These are phyloP conservation scores for Drosophila kanapiae DNA, from an alignment of 1,140 invertebrate genomes.

Conservation along the genomic window DNA sequence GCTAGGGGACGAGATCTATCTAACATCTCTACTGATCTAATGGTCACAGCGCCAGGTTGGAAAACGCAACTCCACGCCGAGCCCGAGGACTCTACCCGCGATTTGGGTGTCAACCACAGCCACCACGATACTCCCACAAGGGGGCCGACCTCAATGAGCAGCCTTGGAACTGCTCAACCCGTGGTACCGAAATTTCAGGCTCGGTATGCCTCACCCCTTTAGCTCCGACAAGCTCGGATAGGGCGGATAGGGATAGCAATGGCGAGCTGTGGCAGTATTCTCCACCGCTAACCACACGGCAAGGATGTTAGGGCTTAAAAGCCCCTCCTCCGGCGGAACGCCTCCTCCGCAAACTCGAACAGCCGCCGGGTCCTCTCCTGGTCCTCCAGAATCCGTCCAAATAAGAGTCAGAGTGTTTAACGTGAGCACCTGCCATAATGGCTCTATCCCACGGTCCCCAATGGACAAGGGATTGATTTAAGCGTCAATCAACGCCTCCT, in stretches of 20 bases:
- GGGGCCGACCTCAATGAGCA: conserved; percentile 3
- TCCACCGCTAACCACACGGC: not conserved
- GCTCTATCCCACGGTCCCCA: too few species aligned
- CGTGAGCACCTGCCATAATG: too few species aligned
- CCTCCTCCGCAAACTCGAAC: not conserved
- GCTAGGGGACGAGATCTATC: not conserved
- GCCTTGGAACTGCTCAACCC: not conserved
- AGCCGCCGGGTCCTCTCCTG: not conserved
- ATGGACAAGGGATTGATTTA: too few species aligned
- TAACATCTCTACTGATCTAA: not conserved
- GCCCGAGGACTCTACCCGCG: not conserved
- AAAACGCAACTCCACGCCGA: not conserved
- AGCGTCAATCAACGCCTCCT: too few species aligned
- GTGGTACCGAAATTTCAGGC: too few species aligned
- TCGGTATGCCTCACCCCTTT: too few species aligned
- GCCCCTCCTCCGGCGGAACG: conserved; percentile 1
- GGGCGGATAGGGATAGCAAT: too few species aligned
- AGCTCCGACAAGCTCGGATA: too few species aligned
- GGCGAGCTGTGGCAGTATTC: not conserved
- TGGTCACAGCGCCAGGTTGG: conserved; percentile 1
- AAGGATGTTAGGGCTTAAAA: not conserved
- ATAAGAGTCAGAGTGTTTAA: too few species aligned
- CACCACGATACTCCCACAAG: conserved; percentile 22
- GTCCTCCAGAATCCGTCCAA: conserved; percentile 1
- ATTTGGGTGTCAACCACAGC: conserved; percentile 13